phyloP scores from a whole-genome alignment of 2,888 invertebrate genomes.

The Neoaliturus tenellus region DNA sequence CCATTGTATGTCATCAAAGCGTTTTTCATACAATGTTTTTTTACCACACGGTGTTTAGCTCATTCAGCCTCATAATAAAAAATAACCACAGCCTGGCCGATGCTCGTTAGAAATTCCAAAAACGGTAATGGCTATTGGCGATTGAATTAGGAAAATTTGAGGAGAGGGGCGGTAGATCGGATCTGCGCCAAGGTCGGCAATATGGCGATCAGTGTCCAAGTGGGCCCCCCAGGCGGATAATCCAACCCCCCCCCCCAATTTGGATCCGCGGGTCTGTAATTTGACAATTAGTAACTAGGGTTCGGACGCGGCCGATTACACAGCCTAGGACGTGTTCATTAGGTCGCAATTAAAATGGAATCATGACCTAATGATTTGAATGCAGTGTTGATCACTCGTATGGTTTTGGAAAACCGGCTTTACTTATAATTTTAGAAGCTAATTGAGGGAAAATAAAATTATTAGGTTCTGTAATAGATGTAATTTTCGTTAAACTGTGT shows the following conservation, averaged over 20 bases:
- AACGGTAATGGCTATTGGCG: slow-evolving; percentile 17
- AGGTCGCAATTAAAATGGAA: slow-evolving; percentile 42
- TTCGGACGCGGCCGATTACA: slow-evolving; percentile 20
- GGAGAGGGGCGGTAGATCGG: not conserved
- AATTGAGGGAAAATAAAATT: not conserved
- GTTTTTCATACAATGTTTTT: too few relatives aligned
- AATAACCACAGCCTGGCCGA: too few relatives aligned
- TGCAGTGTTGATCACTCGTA: not conserved
- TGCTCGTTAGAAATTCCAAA: not conserved
- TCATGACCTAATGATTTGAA: slow-evolving; percentile 34
- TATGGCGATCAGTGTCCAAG: slow-evolving; percentile 31
- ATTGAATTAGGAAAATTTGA: slow-evolving; percentile 15
- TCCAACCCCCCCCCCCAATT: slow-evolving; percentile 39
- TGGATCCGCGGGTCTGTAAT: slow-evolving; percentile 41
- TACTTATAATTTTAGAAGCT: not conserved
- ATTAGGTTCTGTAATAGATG: not conserved
- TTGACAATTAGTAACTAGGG: slow-evolving; percentile 55
- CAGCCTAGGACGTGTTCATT: slow-evolving; percentile 30
- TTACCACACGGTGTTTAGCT: too few relatives aligned
- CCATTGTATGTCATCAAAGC: too few relatives aligned
- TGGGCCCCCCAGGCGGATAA: slow-evolving; percentile 54
- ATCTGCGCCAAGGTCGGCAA: slow-evolving; percentile 31
- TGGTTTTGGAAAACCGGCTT: not conserved
- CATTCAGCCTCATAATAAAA: too few relatives aligned
- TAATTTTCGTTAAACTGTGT: not conserved